Base-by-base conservation (phyloP, 2,113 vertebrate genomes). In the Mormyrus lacerda region DNA sequence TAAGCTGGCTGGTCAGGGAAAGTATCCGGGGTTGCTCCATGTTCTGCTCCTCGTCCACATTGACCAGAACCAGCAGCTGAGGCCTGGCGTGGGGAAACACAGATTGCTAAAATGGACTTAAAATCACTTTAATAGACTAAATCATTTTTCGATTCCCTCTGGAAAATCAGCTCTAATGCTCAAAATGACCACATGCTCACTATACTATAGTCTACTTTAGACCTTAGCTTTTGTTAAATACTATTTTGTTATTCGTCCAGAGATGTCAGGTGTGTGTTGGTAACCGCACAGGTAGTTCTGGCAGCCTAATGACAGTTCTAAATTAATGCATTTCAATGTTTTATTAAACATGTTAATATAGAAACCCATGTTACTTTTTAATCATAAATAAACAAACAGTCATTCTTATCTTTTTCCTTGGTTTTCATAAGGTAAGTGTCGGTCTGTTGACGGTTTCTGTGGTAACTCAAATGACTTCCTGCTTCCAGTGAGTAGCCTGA, bases 21-120 rank as follows among this genome's bases (percentile, higher is more conserved):
- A 99, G 95, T 85, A 99, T 95, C 93, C 98, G 98, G 0, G 98
- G 98, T 91, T 99, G 97, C 89, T 98, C 97, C 58, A 99, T 97
- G 0, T 98, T 99, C 95, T 99, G 98, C 90, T 98, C 97, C 76
- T 95, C 95, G 89, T 99, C 98, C 93, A 98, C 95, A 0, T 96
- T 96, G 53, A 98, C 96, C 87, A 99, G 95, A 17, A 99, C 98
- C 93, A 99, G 94, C 89, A 99, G 95, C 95, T 99, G 98, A 0
- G 98, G 98, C 92, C 98, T 99, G 84, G 27, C 4, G 50, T 53
- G 50, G 15, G 50, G 27, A 87, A 1, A 19, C 85, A 55, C 79
- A 45, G 19, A 45, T 42, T 24, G 42, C 44, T 45, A 87, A 53
- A 51, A 35, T 19, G 48, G 24, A 39, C 31, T n/a, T n/a, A n/a